Conservation (phyloP, 2,113 vertebrate genomes). For the Asarcornis scutulata region DNA sequence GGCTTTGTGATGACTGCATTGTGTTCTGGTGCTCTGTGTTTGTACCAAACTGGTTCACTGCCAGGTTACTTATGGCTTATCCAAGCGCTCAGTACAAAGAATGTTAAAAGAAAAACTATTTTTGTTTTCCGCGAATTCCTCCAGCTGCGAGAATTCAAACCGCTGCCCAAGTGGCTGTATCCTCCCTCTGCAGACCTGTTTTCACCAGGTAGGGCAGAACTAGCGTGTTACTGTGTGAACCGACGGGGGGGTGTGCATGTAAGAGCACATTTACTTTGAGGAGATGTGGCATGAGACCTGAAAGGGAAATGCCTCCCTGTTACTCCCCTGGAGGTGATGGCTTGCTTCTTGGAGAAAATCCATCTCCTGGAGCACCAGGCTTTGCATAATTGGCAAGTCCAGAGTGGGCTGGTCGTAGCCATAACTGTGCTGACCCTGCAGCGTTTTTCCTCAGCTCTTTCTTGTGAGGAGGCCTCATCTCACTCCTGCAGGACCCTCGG, state of each 20-base stretch:
- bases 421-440: not conserved
- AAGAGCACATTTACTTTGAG: not conserved
- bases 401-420: not conserved
- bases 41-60: constrained; percentile 44
- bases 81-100: constrained; percentile 34
- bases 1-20: constrained; percentile 57
- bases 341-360: not conserved
- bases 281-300: not conserved
- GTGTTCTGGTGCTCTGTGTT: constrained; percentile 37
- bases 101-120: constrained; percentile 47
- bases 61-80: constrained; percentile 54
- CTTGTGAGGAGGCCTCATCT: no score
- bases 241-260: not conserved
- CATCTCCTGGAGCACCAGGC: not conserved
- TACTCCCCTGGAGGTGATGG: not conserved
- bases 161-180: not conserved
- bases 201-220: not conserved
- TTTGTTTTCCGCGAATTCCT: constrained; percentile 42
- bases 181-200: not conserved
- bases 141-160: constrained; percentile 5
- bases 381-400: not conserved
- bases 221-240: not conserved
- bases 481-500: not conserved
- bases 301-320: not conserved
- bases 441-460: not conserved